A percentile compares a stretch with the other conserved stretches of the same genome.
Conservation (phyloP, 92 coral and sea anemone species). For the Hydrozoanthus gracilis region DNA sequence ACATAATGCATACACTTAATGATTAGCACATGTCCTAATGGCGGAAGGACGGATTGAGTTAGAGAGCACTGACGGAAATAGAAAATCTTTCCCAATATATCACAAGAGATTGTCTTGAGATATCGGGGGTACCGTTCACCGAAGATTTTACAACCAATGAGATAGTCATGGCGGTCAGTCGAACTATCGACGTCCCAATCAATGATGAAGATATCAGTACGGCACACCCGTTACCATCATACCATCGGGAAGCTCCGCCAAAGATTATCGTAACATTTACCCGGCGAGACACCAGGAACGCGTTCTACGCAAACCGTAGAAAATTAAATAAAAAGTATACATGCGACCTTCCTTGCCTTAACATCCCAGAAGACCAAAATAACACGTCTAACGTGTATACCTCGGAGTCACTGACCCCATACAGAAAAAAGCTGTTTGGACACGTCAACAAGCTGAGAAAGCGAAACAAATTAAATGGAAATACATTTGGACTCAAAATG, state of each 20-base stretch:
- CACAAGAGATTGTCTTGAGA: no score
- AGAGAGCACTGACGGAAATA: no score
- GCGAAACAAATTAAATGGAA: slow-evolving; percentile 5
- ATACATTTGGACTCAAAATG: neutral
- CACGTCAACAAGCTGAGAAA: neutral
- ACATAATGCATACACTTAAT: no score
- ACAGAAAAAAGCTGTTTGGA: neutral
- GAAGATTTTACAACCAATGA: no score
- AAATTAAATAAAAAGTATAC: neutral
- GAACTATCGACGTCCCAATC: neutral
- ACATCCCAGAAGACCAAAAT: neutral
- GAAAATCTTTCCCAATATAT: no score
- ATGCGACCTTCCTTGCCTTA: slow-evolving; percentile 1
- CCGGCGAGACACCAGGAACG: neutral
- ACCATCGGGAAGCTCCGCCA: neutral
- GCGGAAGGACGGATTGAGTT: no score
- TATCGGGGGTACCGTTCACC: no score
- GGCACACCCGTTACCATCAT: neutral
- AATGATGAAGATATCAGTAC: neutral
- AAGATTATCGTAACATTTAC: neutral
- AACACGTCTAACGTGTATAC: neutral
- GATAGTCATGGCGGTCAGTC: no score
- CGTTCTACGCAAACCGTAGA: slow-evolving; percentile 2
- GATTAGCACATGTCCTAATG: no score
- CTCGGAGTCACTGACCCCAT: slow-evolving; percentile 1